A percentile compares a stretch with the other conserved stretches of the same genome.
phyloP scores from a whole-genome alignment of 1,140 invertebrate species.

The Drosophila equinoxialis region DNA sequence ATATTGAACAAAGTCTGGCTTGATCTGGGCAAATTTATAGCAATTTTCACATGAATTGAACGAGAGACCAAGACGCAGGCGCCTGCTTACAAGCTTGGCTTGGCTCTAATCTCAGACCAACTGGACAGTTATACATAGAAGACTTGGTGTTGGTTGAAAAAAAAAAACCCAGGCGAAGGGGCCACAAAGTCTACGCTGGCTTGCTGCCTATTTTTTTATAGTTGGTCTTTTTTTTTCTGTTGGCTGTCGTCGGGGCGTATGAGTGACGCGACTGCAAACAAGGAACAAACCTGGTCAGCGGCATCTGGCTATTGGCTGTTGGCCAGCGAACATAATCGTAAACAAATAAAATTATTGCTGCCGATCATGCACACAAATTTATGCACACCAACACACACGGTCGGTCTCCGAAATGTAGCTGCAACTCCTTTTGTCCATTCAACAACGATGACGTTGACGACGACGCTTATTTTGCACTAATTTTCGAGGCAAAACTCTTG shows the following conservation, averaged over 20 bases:
- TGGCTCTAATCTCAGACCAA: neutral
- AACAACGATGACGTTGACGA: slow-evolving; percentile 27
- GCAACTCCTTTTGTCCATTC: slow-evolving; percentile 20
- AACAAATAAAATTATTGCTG: slow-evolving; percentile 82
- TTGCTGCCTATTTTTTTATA: neutral
- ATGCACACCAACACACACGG: slow-evolving; percentile 59
- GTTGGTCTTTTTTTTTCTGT: neutral
- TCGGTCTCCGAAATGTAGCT: neutral
- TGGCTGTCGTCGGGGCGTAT: slow-evolving; percentile 77
- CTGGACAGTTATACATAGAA: neutral
- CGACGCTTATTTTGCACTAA: slow-evolving; percentile 70
- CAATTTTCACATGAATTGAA: slow-evolving; percentile 79
- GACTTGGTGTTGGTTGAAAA: neutral
- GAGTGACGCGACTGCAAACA: slow-evolving; percentile 66
- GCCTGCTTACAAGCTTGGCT: slow-evolving; percentile 57
- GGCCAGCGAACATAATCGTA: slow-evolving; percentile 80
- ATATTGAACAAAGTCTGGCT: slow-evolving; percentile 14
- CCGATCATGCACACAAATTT: slow-evolving; percentile 81
- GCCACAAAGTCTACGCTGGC: slow-evolving; percentile 57
- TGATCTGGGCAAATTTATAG: slow-evolving; percentile 69
- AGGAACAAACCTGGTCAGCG: slow-evolving; percentile 33
- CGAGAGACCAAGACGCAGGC: slow-evolving; percentile 54
- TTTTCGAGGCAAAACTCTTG: slow-evolving; percentile 61
- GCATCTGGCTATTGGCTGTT: slow-evolving; percentile 67
- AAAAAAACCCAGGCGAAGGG: slow-evolving; percentile 25